A percentile compares a stretch with the other conserved stretches of the same genome.
phyloP scores from a whole-genome alignment of 2,113 vertebrate genomes.

The Lepisosteus osseus region DNA sequence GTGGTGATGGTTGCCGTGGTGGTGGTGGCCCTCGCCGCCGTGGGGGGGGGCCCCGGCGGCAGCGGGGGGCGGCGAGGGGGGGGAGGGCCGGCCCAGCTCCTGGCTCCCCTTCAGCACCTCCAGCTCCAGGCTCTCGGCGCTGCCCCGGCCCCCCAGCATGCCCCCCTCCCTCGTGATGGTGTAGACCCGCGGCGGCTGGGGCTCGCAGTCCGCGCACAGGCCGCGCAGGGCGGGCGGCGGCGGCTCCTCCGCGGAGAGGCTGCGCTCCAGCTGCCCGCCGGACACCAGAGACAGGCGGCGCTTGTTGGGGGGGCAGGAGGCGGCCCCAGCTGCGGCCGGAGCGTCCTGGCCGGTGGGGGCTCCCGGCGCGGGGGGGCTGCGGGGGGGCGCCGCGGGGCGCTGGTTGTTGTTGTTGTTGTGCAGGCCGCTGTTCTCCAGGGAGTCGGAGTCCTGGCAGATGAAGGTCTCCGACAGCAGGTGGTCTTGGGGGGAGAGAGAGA shows the following conservation, averaged over 20 bases:
- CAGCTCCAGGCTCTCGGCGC: conserved; percentile 77
- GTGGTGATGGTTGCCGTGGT: conserved; percentile 49
- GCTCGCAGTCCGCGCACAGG: conserved; percentile 46
- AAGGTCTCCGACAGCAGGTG: conserved; percentile 86
- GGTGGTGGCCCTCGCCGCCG: conserved; percentile 50
- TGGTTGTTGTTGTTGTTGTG: conserved; percentile 54
- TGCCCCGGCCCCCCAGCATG: conserved; percentile 74
- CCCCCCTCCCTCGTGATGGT: conserved; percentile 85
- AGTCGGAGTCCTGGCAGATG: conserved; percentile 77
- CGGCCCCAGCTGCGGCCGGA: conserved; percentile 41
- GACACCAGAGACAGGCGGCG: conserved; percentile 74
- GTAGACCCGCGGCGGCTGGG: conserved; percentile 81
- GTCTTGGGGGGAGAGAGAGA: conserved; percentile 60
- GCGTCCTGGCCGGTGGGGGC: conserved; percentile 16
- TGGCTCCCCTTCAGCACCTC: conserved; percentile 75
- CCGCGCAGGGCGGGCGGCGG: conserved; percentile 26
- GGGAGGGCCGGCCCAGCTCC: conserved; percentile 36
- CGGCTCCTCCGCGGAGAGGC: conserved; percentile 73
- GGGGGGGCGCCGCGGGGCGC: conserved; percentile 25
- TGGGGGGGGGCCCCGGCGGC: conserved; percentile 49
- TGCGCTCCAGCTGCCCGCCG: conserved; percentile 68
- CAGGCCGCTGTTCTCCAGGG: conserved; percentile 66
- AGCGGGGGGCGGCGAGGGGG: conserved; percentile 36
- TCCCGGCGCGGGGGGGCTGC: conserved; percentile 23
- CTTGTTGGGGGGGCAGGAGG: conserved; percentile 63